Evolutionary conservation across 1,140 invertebrate species (phyloP).

Genomic region (Reticulitermes speratus): DNA sequence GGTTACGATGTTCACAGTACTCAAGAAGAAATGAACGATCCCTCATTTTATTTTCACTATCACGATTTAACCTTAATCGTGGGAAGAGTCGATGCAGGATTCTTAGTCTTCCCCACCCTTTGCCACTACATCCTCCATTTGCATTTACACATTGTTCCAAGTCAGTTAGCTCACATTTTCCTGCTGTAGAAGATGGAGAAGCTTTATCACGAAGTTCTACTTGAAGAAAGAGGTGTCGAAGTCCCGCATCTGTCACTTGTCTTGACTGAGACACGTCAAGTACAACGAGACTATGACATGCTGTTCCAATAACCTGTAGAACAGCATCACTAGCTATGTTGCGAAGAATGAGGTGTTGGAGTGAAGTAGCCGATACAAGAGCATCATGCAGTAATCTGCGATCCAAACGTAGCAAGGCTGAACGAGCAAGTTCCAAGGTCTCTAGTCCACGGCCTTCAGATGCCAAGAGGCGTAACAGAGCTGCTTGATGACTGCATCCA

Average conservation of each 20-base stretch:
- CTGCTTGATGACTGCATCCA: constrained; percentile 54
- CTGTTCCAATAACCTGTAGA: constrained; percentile 48
- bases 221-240: constrained; percentile 50
- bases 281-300: constrained; percentile 47
- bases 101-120: constrained; percentile 31
- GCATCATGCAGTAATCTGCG: constrained; percentile 48
- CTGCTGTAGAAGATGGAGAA: constrained; percentile 7
- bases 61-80: constrained; percentile 27
- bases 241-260: constrained; percentile 50
- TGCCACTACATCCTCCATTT: constrained; percentile 14
- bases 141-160: constrained; percentile 9
- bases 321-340: constrained; percentile 52
- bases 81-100: constrained; percentile 32
- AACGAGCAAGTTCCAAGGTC: constrained; percentile 48
- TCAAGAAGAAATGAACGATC: constrained; percentile 45
- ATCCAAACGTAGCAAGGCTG: constrained; percentile 49
- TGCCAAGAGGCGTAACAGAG: constrained; percentile 47
- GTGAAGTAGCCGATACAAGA: constrained; percentile 46
- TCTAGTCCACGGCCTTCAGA: constrained; percentile 48
- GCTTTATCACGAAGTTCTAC: constrained; percentile 48
- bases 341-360: constrained; percentile 47
- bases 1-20: constrained; percentile 47
- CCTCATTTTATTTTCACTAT: constrained; percentile 25
- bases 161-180: not conserved
- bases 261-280: constrained; percentile 52